These are phyloP conservation scores for Muscicapa striata DNA, from an alignment of 2,797 vertebrate species.

Conservation along the genomic window DNA sequence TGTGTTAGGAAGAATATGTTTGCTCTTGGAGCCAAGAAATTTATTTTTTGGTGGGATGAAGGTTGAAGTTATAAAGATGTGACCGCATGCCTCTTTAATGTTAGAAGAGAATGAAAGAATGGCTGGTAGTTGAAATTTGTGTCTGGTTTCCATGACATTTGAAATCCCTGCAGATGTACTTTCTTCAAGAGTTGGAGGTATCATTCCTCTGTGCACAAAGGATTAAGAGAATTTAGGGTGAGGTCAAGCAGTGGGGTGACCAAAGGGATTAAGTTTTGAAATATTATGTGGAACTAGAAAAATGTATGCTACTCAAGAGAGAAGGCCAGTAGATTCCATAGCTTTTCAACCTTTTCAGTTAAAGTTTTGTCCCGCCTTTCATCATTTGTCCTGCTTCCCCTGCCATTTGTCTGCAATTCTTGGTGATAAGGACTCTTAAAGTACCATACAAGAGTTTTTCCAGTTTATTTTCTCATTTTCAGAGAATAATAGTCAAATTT, in stretches of 20 bases:
- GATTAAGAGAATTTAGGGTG: neutral
- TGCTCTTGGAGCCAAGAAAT: neutral
- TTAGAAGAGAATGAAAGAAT: neutral
- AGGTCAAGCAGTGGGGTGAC: neutral
- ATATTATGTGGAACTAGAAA: neutral
- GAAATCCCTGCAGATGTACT: neutral
- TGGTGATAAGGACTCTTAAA: neutral
- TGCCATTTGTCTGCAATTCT: neutral
- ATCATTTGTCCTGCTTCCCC: neutral
- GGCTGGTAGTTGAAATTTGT: neutral
- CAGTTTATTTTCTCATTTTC: neutral
- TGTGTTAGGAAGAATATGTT: neutral
- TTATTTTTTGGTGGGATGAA: neutral
- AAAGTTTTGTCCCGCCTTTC: neutral
- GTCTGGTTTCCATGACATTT: neutral
- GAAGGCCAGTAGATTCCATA: neutral
- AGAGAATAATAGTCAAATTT: neutral
- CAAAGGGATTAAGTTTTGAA: conserved; percentile 3
- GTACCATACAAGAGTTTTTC: neutral
- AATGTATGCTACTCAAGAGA: neutral
- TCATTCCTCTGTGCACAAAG: neutral
- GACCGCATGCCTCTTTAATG: neutral
- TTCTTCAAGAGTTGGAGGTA: neutral
- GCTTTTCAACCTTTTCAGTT: neutral
- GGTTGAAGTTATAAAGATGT: neutral